Evolutionary conservation across 2,797 vertebrate species (phyloP), one percentile per base, ranked within the genome.

Genomic region (Takifugu ocellatus): DNA sequence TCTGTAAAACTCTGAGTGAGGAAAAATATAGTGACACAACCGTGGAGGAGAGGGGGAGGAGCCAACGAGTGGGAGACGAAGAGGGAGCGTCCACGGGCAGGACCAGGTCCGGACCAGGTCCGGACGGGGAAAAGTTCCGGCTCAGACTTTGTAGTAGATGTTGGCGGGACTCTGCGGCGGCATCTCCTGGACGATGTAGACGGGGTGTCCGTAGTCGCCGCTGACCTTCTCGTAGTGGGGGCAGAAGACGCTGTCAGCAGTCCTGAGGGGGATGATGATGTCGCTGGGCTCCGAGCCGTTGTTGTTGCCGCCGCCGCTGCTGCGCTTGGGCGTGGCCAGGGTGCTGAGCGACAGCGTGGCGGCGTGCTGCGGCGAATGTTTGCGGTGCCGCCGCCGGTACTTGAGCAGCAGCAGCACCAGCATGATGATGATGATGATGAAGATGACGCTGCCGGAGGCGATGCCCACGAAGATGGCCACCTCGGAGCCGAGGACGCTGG

Each of bases 141-240:
- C 81, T 98, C 95, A 98, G 90, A 98, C 96, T 85, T 98, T 99
- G 90, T 99, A 99, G 79, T 99, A 99, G 89, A 99, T 98, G 92
- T 99, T 98, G 78, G 97, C 96, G 3, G 96, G 96, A 77, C 97
- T 99, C 90, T 98, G 96, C 45, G 97, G 96, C 4, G 96, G 97
- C 96, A 99, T 98, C 90, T 99, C 97, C 88, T 99, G 97, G 29
- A 99, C 96, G 66, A 99, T 99, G 91, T 99, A 99, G 85, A 99
- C 97, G 0, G 97, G 97, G 88, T 98, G 96, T 84, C 97, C 97
- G 67, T 99, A 99, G 86, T 99, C 97, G 29, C 97, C 97, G 75
- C 97, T 99, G 77, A 99, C 96, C 84, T 98, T 98, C 91, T 98
- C 96, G 73, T 99, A 99, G 90, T 99, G 97, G 9, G 96, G 97